phyloP scores from a whole-genome alignment of 2,888 invertebrate species.

The Lepas anatifera region DNA sequence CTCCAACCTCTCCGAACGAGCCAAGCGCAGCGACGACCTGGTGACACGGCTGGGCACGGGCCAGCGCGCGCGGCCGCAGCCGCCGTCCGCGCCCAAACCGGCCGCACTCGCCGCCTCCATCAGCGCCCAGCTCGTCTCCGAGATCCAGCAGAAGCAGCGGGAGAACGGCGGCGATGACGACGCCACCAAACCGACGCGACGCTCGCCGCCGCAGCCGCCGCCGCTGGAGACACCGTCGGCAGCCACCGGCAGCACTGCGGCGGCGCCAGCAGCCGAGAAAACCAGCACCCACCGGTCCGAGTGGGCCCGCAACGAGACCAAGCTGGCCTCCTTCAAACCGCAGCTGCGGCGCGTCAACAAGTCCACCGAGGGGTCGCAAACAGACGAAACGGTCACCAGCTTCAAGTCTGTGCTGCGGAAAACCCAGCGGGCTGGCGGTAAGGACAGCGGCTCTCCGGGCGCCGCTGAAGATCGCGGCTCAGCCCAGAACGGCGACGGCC shows the following conservation, averaged over 20 bases:
- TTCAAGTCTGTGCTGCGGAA: conserved; percentile 72
- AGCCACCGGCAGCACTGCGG: too few relatives aligned
- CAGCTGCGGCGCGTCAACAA: conserved; percentile 30
- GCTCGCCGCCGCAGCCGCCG: too few relatives aligned
- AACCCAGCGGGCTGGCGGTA: conserved; percentile 37
- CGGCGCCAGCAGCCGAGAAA: neutral
- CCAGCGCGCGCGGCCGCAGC: neutral
- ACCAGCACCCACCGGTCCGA: neutral
- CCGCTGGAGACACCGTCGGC: too few relatives aligned
- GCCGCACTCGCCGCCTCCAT: neutral
- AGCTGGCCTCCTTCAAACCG: conserved; percentile 21
- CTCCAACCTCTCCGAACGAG: conserved; percentile 17
- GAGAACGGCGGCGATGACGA: neutral
- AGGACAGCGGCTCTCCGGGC: too few relatives aligned
- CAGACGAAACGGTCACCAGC: conserved; percentile 45
- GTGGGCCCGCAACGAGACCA: conserved; percentile 16
- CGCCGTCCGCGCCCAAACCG: neutral
- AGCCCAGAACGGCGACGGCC: conserved; percentile 5
- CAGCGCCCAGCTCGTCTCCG: neutral
- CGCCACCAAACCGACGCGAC: neutral
- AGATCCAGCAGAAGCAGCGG: conserved; percentile 1
- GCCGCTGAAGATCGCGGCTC: too few relatives aligned
- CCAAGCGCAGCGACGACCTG: conserved; percentile 11
- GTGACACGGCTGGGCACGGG: conserved; percentile 1
- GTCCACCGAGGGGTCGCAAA: conserved; percentile 15